Evolutionary conservation across 2,113 vertebrate genomes (phyloP).

Genomic region (Furnarius figulus): DNA sequence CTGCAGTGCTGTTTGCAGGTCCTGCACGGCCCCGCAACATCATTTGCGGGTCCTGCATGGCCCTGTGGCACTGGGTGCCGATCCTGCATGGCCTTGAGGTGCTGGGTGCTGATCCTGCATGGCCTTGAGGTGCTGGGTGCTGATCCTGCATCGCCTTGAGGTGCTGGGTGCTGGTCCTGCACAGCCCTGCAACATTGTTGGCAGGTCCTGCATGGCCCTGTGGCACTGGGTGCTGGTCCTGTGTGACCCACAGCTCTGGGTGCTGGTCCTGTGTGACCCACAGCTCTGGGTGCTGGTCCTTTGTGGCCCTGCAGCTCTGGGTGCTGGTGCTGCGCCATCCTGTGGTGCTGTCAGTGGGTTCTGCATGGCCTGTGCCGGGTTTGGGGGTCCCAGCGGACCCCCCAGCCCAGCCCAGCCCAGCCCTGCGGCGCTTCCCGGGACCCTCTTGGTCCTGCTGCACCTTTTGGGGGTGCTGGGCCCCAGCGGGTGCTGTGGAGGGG

Average conservation of each 20-base stretch:
- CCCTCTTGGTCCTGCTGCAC: background rate
- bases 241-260: too few relatives aligned
- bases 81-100: background rate
- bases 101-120: background rate
- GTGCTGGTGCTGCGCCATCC: background rate
- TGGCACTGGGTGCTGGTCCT: background rate
- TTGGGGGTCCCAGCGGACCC: rapidly evolving
- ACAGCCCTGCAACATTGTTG: too few relatives aligned
- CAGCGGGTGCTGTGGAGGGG: background rate
- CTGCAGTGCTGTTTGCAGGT: background rate
- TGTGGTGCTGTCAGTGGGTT: background rate
- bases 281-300: background rate
- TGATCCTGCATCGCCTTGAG: background rate
- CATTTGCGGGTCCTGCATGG: background rate
- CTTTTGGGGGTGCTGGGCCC: background rate
- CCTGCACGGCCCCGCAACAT: background rate
- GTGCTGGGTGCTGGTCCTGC: background rate
- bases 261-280: background rate
- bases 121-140: background rate
- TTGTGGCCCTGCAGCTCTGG: background rate
- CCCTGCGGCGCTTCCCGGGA: background rate
- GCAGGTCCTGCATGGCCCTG: background rate
- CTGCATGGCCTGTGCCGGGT: background rate
- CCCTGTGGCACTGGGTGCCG: background rate
- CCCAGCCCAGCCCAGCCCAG: background rate